These are phyloP conservation scores for Cinara cedri DNA, from an alignment of 2,888 invertebrate species.

Conservation along the genomic window DNA sequence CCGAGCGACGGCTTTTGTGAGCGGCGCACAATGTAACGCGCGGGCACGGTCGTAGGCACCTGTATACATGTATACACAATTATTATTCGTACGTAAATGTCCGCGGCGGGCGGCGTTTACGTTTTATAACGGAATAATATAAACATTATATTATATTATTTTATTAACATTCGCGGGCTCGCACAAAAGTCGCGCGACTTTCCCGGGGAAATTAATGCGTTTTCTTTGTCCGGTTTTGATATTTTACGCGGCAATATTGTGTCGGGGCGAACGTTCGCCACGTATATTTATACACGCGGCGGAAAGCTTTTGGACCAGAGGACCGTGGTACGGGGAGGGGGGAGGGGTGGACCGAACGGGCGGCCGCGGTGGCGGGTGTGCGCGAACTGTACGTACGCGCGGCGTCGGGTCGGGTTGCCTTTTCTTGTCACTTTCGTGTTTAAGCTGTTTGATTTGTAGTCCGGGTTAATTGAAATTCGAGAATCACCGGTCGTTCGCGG, in stretches of 20 bases:
- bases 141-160: constrained; percentile 29
- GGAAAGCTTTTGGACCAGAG: too few species aligned
- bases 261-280: background rate
- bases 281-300: background rate
- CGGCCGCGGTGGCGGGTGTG: constrained; percentile 1
- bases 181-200: constrained; percentile 16
- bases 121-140: background rate
- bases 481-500: constrained; percentile 54
- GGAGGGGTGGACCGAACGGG: background rate
- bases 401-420: constrained; percentile 42
- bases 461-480: constrained; percentile 57
- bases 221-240: constrained; percentile 55
- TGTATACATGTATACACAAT: too few species aligned
- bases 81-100: too few species aligned
- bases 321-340: background rate
- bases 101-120: background rate
- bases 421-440: constrained; percentile 56
- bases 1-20: background rate
- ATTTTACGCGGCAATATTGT: constrained; percentile 46
- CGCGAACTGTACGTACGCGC: background rate
- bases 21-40: background rate
- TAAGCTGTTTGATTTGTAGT: constrained; percentile 57
- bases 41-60: too few species aligned
- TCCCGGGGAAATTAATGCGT: constrained; percentile 47
- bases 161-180: constrained; percentile 7